Percentiles rank a stretch among this genome's conserved stretches.
Evolutionary conservation across 2,797 vertebrate genomes (phyloP).

Genomic region (Clamator glandarius): DNA sequence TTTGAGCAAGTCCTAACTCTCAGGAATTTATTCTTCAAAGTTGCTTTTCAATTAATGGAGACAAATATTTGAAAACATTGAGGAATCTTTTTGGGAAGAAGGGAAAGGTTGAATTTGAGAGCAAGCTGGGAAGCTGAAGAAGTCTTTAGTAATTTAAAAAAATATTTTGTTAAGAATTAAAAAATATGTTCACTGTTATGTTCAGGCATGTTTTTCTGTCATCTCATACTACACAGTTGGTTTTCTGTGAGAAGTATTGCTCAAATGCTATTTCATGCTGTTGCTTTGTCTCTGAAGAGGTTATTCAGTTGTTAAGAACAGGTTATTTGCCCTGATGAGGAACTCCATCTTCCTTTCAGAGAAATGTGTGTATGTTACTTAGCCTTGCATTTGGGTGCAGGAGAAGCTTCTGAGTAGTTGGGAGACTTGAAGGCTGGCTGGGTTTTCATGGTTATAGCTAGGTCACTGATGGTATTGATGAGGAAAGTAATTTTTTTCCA

Average conservation of each 20-base stretch:
- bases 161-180: background rate
- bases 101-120: background rate
- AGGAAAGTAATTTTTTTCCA: background rate
- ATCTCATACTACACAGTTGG: background rate
- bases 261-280: background rate
- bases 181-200: background rate
- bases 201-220: background rate
- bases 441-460: background rate
- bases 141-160: background rate
- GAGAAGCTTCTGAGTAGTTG: background rate
- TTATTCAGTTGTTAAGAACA: background rate
- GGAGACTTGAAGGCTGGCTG: background rate
- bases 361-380: background rate
- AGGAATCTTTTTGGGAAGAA: background rate
- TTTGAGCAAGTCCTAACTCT: background rate
- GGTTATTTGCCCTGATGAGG: background rate
- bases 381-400: background rate
- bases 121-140: background rate
- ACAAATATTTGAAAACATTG: background rate
- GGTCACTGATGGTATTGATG: background rate
- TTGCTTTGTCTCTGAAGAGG: background rate
- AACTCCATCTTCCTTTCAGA: background rate
- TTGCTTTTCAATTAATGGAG: background rate
- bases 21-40: background rate
- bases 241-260: background rate